Conservation (phyloP, 2,797 vertebrate genomes). For the Lutjanus argentimaculatus region DNA sequence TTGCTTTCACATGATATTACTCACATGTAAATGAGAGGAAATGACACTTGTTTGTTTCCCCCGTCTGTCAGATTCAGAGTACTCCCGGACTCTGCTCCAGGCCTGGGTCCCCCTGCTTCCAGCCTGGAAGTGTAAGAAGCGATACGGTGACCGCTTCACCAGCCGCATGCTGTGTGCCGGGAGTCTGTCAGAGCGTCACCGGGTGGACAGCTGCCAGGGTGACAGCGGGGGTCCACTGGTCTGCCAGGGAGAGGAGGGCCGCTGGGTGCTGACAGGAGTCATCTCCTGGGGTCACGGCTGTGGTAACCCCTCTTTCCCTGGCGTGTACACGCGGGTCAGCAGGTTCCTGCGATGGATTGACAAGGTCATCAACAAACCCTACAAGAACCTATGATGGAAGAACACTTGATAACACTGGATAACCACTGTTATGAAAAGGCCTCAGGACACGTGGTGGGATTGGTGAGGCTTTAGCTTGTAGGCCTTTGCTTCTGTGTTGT, state of each 20-base stretch:
- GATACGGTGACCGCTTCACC: slow-evolving; percentile 89
- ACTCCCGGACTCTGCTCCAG: slow-evolving; percentile 90
- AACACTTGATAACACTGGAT: background rate
- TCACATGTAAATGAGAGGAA: background rate
- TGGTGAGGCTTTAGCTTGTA: background rate
- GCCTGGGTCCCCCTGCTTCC: slow-evolving; percentile 90
- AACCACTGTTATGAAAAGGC: background rate
- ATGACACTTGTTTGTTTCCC: background rate
- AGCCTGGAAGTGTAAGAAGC: slow-evolving; percentile 85
- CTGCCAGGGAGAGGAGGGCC: slow-evolving; percentile 87
- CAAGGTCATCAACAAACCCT: slow-evolving; percentile 82
- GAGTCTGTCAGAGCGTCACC: slow-evolving; percentile 87
- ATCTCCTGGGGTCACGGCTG: slow-evolving; percentile 94
- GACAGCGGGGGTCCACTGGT: slow-evolving; percentile 92
- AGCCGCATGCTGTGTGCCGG: slow-evolving; percentile 92
- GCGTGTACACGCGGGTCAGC: slow-evolving; percentile 92
- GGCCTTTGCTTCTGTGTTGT: background rate
- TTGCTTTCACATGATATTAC: background rate
- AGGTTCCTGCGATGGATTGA: slow-evolving; percentile 91
- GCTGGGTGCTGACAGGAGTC: slow-evolving; percentile 90
- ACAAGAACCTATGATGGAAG: slow-evolving; percentile 46
- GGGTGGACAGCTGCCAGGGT: slow-evolving; percentile 92
- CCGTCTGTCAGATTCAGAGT: slow-evolving; percentile 86
- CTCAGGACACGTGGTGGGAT: background rate
- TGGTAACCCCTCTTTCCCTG: slow-evolving; percentile 89